phyloP scores from a whole-genome alignment of 1,140 invertebrate genomes.

The Drosophila novamexicana region DNA sequence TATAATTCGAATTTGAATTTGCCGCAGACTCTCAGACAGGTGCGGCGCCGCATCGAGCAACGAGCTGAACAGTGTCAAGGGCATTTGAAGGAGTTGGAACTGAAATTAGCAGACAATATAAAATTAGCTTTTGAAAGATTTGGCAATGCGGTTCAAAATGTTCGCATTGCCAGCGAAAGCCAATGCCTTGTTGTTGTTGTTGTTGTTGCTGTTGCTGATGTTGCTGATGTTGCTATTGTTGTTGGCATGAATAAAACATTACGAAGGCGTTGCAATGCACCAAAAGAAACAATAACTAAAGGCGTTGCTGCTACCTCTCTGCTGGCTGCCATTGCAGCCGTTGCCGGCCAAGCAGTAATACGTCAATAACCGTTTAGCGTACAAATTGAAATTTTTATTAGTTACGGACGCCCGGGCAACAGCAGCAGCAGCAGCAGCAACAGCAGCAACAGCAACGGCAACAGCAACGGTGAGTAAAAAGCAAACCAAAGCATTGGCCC shows the following conservation, averaged over 20 bases:
- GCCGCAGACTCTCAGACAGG: slow-evolving; percentile 22
- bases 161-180: slow-evolving; percentile 53
- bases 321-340: slow-evolving; percentile 32
- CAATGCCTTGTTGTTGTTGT: not conserved
- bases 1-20: slow-evolving; percentile 44
- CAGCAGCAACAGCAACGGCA: slow-evolving; percentile 13
- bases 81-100: slow-evolving; percentile 6
- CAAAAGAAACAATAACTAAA: slow-evolving; percentile 80
- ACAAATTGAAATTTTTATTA: slow-evolving; percentile 83
- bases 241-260: slow-evolving; percentile 79
- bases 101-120: slow-evolving; percentile 29
- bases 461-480: slow-evolving; percentile 33
- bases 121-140: slow-evolving; percentile 33
- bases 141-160: slow-evolving; percentile 7
- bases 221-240: slow-evolving; percentile 36
- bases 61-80: slow-evolving; percentile 37
- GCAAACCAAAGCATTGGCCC: slow-evolving; percentile 72
- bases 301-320: slow-evolving; percentile 74
- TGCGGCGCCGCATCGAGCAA: slow-evolving; percentile 7
- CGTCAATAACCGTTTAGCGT: slow-evolving; percentile 82
- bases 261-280: slow-evolving; percentile 74
- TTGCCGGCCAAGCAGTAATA: slow-evolving; percentile 69
- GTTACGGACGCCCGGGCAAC: slow-evolving; percentile 63
- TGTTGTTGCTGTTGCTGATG: slow-evolving; percentile 31
- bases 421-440: slow-evolving; percentile 16